A percentile compares a stretch with the other conserved stretches of the same genome.
These are phyloP conservation scores for Listrodromus nycthemerus DNA, from an alignment of 2,888 invertebrate species.

Conservation along the genomic window DNA sequence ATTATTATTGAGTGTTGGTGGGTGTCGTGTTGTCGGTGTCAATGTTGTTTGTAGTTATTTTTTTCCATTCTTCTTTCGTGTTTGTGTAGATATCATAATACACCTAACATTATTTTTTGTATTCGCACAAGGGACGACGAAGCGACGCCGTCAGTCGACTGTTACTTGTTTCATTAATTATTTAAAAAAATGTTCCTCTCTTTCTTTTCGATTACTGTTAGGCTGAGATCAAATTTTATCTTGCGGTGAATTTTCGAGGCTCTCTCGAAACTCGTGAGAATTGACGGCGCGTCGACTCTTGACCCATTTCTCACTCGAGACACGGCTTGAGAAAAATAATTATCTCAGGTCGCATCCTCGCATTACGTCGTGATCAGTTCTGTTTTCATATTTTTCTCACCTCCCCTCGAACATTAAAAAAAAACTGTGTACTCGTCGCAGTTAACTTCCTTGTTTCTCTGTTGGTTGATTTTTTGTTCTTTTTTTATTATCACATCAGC, in stretches of 20 bases:
- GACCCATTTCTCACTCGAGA: slow-evolving; percentile 2
- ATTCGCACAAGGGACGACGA: slow-evolving; percentile 68
- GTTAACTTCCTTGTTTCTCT: slow-evolving; percentile 38
- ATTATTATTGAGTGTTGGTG: slow-evolving; percentile 67
- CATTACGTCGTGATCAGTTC: slow-evolving; percentile 50
- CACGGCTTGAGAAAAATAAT: slow-evolving; percentile 4
- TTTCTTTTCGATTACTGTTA: slow-evolving; percentile 20
- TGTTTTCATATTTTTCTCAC: slow-evolving; percentile 1
- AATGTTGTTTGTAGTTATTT: slow-evolving; percentile 48
- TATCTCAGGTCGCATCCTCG: slow-evolving; percentile 17
- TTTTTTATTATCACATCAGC: slow-evolving; percentile 67
- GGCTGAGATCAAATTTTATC: slow-evolving; percentile 31
- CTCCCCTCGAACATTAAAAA: slow-evolving; percentile 10
- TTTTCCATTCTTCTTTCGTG: slow-evolving; percentile 56
- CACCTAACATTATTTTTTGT: slow-evolving; percentile 58
- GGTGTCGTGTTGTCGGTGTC: slow-evolving; percentile 52
- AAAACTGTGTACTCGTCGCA: slow-evolving; percentile 42
- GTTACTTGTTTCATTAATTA: background rate
- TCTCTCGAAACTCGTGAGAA: slow-evolving; percentile 29
- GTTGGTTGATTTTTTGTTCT: slow-evolving; percentile 54
- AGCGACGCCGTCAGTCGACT: slow-evolving; percentile 47
- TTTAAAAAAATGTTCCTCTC: too few relatives aligned
- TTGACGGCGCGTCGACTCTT: slow-evolving; percentile 9
- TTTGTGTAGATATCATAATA: slow-evolving; percentile 56
- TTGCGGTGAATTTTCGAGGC: slow-evolving; percentile 16